Evolutionary conservation across 2,888 invertebrate genomes (phyloP), one percentile per base, ranked within the genome.

Genomic region (Aspidiotus rigidus): DNA sequence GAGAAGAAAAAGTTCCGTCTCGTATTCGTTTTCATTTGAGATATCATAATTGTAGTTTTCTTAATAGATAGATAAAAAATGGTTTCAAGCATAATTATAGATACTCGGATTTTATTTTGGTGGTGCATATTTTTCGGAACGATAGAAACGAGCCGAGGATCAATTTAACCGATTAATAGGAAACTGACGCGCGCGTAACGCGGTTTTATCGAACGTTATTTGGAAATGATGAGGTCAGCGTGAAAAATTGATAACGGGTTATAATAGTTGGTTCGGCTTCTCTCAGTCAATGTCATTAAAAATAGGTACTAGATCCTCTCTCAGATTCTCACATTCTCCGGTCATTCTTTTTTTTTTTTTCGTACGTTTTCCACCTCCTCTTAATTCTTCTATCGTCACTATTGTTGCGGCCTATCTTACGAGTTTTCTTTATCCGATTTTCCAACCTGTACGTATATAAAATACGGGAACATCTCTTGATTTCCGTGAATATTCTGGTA

Each of bases 161-260:
- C 59, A 59, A 59, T 28, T 17, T 16, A 59, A 59, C 59, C 59
- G 59, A 59, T 59, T 59, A 59, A 10, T 28, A 28, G 13, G 59
- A 39, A 59, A 9, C 9, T n/a, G n/a, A 17, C 15, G 56, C 10
- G 49, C 39, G 28, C 28, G 13, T 59, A 10, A 16, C 9, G 17
- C 39, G 59, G 59, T 59, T 17, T 59, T 59, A 59, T 59, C 59
- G 59, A 59, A 59, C 59, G 59, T 39, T 39, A 28, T 17, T 59
- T 59, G 13, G 59, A 17, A 59, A 17, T 28, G 59, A 59, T 59
- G 28, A 59, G 28, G 59, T 59, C 59, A 39, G 28, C 59, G 59
- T 59, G 59, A 59, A 17, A 16, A 59, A 59, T 59, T 59, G 59
- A 17, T 59, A 59, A 59, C 59, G 59, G 59, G 59, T 59, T 39